Percentiles rank a stretch among this genome's conserved stretches.
These are phyloP conservation scores for Ramphastos sulfuratus DNA, from an alignment of 2,113 vertebrate genomes.

Conservation along the genomic window DNA sequence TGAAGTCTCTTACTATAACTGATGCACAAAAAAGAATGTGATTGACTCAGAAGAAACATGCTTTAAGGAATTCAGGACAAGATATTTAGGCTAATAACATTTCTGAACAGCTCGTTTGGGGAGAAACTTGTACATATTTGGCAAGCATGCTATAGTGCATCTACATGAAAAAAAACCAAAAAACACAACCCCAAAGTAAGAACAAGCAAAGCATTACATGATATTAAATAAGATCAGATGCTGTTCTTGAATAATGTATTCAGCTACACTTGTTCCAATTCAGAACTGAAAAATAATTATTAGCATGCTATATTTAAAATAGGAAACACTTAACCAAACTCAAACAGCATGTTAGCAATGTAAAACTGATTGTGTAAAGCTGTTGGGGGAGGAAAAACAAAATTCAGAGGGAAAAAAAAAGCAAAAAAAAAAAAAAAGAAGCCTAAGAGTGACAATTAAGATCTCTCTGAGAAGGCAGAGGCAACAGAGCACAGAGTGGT, in stretches of 20 bases:
- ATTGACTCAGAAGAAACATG: slow-evolving; percentile 2
- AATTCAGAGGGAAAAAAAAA: background rate
- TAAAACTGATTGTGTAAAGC: background rate
- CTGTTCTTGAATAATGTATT: slow-evolving; percentile 65
- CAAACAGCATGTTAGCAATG: background rate
- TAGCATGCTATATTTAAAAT: slow-evolving; percentile 45
- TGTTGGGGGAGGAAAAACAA: background rate
- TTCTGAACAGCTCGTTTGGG: slow-evolving; percentile 48
- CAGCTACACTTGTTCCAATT: slow-evolving; percentile 27
- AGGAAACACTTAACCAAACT: slow-evolving; percentile 43
- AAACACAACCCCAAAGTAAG: background rate
- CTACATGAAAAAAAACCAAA: background rate
- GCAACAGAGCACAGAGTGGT: background rate
- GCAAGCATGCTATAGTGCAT: slow-evolving; percentile 47
- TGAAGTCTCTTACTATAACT: background rate
- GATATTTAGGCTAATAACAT: slow-evolving; percentile 45
- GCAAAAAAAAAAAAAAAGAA: background rate
- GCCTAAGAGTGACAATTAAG: background rate
- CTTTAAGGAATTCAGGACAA: slow-evolving; percentile 49
- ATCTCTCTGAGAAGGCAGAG: background rate
- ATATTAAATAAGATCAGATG: slow-evolving; percentile 65
- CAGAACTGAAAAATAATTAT: slow-evolving; percentile 55
- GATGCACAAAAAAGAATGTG: background rate
- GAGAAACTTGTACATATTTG: slow-evolving; percentile 30
- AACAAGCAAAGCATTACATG: slow-evolving; percentile 42